These are phyloP conservation scores for Trichosurus vulpecula DNA, from an alignment of 2,797 vertebrate genomes.

Conservation along the genomic window DNA sequence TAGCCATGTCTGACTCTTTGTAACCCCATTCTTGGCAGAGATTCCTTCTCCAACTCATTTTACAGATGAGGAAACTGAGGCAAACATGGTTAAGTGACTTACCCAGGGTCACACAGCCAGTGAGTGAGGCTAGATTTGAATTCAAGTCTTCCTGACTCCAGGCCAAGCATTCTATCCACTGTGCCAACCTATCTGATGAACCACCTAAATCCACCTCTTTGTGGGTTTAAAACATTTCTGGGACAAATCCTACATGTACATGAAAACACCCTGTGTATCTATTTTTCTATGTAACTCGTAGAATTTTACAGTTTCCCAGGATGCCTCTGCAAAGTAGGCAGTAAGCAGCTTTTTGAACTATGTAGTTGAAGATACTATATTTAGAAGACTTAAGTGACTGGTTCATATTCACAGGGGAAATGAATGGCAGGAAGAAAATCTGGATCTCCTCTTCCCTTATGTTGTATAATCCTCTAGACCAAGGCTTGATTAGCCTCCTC, in stretches of 20 bases:
- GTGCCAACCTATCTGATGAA: neutral
- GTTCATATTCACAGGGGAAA: neutral
- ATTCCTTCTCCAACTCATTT: too few relatives aligned
- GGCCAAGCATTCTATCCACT: too few relatives aligned
- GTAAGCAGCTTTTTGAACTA: neutral
- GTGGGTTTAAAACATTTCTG: neutral
- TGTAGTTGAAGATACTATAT: neutral
- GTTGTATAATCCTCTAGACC: neutral
- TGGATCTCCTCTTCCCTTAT: neutral
- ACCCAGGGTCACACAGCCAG: too few relatives aligned
- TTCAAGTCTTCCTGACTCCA: neutral
- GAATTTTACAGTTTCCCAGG: neutral
- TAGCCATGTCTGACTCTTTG: too few relatives aligned
- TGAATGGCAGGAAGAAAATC: neutral
- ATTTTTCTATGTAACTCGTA: neutral
- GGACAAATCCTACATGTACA: neutral
- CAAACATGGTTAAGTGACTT: too few relatives aligned
- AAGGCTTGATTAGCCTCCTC: neutral
- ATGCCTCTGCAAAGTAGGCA: neutral
- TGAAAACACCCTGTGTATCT: neutral
- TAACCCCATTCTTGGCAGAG: too few relatives aligned
- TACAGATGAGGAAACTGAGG: too few relatives aligned
- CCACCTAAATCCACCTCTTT: neutral
- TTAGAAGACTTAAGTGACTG: conserved; percentile 7
- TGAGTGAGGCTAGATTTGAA: neutral